Conservation (phyloP, 2,113 vertebrate genomes). For the Gavialis gangeticus region DNA sequence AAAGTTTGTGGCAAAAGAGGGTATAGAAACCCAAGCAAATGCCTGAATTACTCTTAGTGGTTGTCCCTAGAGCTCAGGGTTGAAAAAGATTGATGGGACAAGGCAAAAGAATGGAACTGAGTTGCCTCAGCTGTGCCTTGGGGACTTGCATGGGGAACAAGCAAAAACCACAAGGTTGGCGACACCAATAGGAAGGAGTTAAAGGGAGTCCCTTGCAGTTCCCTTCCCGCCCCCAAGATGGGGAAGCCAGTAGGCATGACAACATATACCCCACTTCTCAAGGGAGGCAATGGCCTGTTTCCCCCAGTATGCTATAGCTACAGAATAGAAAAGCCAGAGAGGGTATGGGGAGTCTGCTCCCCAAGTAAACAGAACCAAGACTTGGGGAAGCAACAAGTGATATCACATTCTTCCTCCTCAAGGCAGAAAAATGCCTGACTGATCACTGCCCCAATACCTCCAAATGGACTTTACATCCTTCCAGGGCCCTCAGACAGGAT, state of each 20-base stretch:
- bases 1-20: neutral
- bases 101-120: neutral
- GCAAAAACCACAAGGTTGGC: neutral
- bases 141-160: rapidly evolving
- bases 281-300: neutral
- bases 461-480: neutral
- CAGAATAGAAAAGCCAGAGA: neutral
- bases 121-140: neutral
- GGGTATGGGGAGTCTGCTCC: neutral
- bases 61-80: neutral
- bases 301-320: neutral
- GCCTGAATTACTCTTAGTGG: neutral
- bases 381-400: neutral
- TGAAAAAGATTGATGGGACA: neutral
- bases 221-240: neutral
- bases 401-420: neutral
- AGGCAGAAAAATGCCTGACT: neutral
- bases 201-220: neutral
- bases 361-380: neutral
- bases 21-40: neutral
- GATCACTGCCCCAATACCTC: neutral
- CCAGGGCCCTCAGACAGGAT: neutral
- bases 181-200: rapidly evolving
- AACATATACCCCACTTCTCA: neutral
- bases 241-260: neutral